Percentiles rank a stretch among this genome's conserved stretches.
Evolutionary conservation across 2,797 vertebrate species (phyloP).

Genomic region (Leptoclinus maculatus): DNA sequence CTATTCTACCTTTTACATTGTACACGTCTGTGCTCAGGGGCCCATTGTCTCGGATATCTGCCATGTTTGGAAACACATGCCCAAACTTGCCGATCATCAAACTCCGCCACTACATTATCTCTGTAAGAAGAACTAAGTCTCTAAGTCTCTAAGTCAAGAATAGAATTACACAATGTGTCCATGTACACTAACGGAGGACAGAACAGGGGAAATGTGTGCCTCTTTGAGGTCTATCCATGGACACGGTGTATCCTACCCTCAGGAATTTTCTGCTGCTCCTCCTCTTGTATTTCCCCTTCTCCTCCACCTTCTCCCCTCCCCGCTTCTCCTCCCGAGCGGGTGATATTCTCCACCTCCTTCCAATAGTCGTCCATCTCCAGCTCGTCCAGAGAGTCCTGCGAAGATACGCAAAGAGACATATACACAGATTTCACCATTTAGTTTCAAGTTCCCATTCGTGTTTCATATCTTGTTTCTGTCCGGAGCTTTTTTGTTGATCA

Average conservation of each 20-base stretch:
- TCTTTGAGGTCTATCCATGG: background rate
- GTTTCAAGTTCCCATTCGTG: slow-evolving; percentile 1
- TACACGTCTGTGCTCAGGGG: background rate
- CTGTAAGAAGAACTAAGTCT: background rate
- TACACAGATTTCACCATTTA: background rate
- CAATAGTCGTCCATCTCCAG: slow-evolving; percentile 93
- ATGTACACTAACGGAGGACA: background rate
- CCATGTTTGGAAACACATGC: background rate
- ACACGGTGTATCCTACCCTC: slow-evolving; percentile 86
- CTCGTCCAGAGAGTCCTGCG: slow-evolving; percentile 94
- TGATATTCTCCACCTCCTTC: slow-evolving; percentile 94
- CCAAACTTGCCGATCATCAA: background rate
- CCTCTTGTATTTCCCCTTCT: slow-evolving; percentile 81
- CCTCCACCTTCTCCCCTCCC: slow-evolving; percentile 71
- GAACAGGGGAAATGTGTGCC: background rate
- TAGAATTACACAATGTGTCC: background rate
- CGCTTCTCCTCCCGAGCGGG: slow-evolving; percentile 80
- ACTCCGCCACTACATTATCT: background rate
- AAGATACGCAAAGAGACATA: background rate
- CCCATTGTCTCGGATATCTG: background rate
- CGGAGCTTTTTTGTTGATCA: background rate
- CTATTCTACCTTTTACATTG: background rate
- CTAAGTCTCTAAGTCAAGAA: background rate
- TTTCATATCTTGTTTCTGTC: slow-evolving; percentile 21
- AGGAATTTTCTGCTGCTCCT: slow-evolving; percentile 90